phyloP scores from a whole-genome alignment of 2,797 vertebrate species.

The Tolypeutes matacus region DNA sequence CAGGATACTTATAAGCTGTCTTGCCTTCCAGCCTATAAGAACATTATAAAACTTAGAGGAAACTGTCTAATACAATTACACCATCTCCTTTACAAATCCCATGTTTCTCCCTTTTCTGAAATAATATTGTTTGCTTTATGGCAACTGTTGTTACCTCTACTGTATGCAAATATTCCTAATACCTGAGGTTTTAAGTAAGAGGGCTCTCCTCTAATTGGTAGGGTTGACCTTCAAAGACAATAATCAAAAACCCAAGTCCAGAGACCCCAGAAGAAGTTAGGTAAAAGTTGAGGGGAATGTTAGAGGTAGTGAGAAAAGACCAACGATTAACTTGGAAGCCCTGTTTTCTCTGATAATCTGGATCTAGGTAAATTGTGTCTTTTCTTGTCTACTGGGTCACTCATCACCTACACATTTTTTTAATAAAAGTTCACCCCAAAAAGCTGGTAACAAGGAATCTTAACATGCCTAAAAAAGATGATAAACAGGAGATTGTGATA shows the following conservation, averaged over 20 bases:
- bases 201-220: background rate
- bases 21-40: background rate
- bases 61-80: background rate
- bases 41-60: constrained; percentile 3
- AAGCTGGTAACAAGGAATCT: background rate
- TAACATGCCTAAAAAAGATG: background rate
- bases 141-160: background rate
- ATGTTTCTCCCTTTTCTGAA: background rate
- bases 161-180: background rate
- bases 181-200: background rate
- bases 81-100: background rate
- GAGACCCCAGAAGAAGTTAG: background rate
- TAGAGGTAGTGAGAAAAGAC: background rate
- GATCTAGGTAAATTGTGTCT: background rate
- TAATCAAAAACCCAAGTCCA: background rate
- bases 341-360: background rate
- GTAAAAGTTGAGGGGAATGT: background rate
- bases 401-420: background rate
- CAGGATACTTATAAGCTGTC: background rate
- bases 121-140: background rate
- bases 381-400: background rate
- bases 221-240: background rate
- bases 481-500: background rate
- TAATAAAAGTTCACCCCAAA: background rate
- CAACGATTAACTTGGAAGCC: background rate